A percentile compares a stretch with the other conserved stretches of the same genome.
Evolutionary conservation across 64 coral and sea anemone species (phyloP).

Genomic region (Stylophora pistillata): DNA sequence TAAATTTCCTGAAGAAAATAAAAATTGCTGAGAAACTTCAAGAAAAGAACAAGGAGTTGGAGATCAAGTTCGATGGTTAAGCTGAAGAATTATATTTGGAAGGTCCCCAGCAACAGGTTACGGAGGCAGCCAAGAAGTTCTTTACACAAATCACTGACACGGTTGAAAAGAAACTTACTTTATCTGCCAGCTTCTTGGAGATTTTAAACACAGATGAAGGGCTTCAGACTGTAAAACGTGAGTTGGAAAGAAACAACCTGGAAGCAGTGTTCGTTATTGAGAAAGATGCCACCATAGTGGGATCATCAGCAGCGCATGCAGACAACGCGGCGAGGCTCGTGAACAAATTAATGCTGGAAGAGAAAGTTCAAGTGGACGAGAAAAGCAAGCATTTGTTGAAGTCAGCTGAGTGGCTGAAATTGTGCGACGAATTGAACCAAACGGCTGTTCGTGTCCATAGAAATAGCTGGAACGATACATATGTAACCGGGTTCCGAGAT

Average conservation of each 20-base stretch:
- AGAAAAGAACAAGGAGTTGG: slow-evolving; percentile 43
- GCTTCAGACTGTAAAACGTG: slow-evolving; percentile 26
- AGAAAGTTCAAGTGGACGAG: slow-evolving; percentile 60
- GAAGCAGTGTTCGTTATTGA: slow-evolving; percentile 60
- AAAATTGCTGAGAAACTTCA: slow-evolving; percentile 42
- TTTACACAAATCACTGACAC: slow-evolving; percentile 7
- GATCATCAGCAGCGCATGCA: slow-evolving; percentile 39
- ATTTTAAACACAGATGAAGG: slow-evolving; percentile 39
- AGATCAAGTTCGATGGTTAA: slow-evolving; percentile 45
- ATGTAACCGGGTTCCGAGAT: slow-evolving; percentile 47
- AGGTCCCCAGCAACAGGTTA: slow-evolving; percentile 45
- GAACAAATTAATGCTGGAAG: slow-evolving; percentile 37
- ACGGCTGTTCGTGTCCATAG: slow-evolving; percentile 3
- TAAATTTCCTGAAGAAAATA: slow-evolving; percentile 61
- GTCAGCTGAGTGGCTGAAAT: slow-evolving; percentile 39
- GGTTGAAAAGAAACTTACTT: neutral
- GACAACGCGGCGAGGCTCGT: slow-evolving; percentile 43
- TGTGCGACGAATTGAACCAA: slow-evolving; percentile 10
- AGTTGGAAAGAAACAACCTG: slow-evolving; percentile 34
- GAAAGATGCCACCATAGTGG: slow-evolving; percentile 7
- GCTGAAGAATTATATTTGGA: slow-evolving; percentile 40
- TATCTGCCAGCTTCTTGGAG: slow-evolving; percentile 29
- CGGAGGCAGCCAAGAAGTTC: slow-evolving; percentile 6
- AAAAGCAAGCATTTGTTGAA: slow-evolving; percentile 32
- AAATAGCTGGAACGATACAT: slow-evolving; percentile 41